Base-by-base conservation (phyloP, 1,140 invertebrate genomes). In the Steinernema khuongi region DNA sequence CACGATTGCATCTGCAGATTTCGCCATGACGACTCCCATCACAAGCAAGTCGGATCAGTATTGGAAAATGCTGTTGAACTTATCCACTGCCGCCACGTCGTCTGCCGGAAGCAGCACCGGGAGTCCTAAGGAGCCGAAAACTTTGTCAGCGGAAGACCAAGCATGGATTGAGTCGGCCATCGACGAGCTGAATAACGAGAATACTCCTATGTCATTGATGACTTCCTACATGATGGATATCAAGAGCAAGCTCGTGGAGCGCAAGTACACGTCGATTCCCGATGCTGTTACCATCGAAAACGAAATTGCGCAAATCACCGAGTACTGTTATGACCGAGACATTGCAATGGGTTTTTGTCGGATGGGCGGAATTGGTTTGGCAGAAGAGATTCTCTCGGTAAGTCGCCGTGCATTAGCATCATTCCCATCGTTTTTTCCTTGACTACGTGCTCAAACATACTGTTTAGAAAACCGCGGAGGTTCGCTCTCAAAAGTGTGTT, bases 161-260 rank as follows among this genome's bases (percentile, higher is more conserved):
- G 50, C 7, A 11, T 60, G 50, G 50, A 2, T 60, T 22, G 11
- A 60, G 19, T 11, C 11, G 4, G 50, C 50, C 4, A 60, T 60
- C 19, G 22, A 60, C 7, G 50, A 60, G 22, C 50, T 60, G 14
- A 4, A 14, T 2, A 11, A 22, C 11, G 50, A 7, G 4, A 26
- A 60, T 11, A 22, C 14, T 22, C 50, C 50, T 17, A 22, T 60
- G 4, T 14, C 50, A 11, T 4, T 17, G 4, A 7, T 60, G 7
- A 60, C 50, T 11, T 60, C 50, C 11, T 60, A 26, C 22, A 60
- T 60, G 50, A 60, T 60, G 50, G 50, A 60, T n/a, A 22, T 60
- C 7, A 60, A 60, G 50, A 14, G 2, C 4, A 7, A 22, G 19
- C 50, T 60, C 2, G 26, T 60, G 7, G 50, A 60, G 11, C 4